Evolutionary conservation across 2,888 invertebrate species (phyloP).

Genomic region (Trissonchulus sp.): DNA sequence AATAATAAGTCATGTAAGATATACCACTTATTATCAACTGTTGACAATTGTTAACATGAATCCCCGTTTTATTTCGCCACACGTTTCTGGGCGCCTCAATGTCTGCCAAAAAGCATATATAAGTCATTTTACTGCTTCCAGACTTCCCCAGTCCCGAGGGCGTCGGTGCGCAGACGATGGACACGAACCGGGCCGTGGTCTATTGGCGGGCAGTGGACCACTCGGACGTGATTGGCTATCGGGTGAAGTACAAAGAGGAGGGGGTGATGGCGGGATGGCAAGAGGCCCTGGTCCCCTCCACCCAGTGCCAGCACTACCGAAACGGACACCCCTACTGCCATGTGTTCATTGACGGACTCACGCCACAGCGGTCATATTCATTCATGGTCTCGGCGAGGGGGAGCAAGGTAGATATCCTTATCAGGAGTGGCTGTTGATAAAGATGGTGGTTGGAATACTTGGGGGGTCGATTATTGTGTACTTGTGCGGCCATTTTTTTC

Average conservation of each 20-base stretch:
- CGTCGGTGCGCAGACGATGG: slow-evolving; percentile 18
- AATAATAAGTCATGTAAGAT: no score
- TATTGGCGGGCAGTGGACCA: slow-evolving; percentile 11
- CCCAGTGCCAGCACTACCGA: neutral
- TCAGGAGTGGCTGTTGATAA: no score
- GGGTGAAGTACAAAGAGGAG: neutral
- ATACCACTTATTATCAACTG: no score
- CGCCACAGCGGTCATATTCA: neutral
- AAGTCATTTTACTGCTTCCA: no score
- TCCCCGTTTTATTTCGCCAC: no score
- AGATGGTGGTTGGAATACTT: no score
- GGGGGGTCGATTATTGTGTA: no score
- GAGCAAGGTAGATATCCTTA: no score
- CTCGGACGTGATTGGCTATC: slow-evolving; percentile 9
- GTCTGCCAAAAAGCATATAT: no score
- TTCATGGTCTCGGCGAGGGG: slow-evolving; percentile 19
- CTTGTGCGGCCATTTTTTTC: no score
- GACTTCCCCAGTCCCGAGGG: slow-evolving; percentile 4
- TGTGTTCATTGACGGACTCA: slow-evolving; percentile 18
- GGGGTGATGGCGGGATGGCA: neutral
- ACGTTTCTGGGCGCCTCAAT: no score
- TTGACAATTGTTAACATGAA: no score
- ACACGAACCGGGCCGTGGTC: neutral
- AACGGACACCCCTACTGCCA: neutral
- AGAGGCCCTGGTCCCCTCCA: neutral